Evolutionary conservation across 2,797 vertebrate species (phyloP).

Genomic region (Falco novaeseelandiae): DNA sequence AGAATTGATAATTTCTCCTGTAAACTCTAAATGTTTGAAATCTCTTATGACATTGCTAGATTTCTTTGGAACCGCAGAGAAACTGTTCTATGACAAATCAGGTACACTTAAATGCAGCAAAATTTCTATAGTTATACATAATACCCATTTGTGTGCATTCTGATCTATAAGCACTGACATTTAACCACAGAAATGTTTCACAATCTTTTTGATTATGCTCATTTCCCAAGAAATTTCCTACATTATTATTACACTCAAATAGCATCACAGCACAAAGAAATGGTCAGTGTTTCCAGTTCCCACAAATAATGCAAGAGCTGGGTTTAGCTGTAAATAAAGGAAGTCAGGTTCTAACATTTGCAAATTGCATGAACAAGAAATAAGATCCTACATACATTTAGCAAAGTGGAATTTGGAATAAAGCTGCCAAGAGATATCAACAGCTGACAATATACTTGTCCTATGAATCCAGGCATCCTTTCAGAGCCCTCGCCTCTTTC

Average conservation of each 20-base stretch:
- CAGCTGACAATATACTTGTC: not conserved
- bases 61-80: not conserved
- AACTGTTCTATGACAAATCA: not conserved
- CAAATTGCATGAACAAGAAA: not conserved
- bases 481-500: not conserved
- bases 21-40: not conserved
- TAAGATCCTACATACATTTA: not conserved
- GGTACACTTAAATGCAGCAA: not conserved
- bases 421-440: not conserved
- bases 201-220: not conserved
- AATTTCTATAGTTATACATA: not conserved
- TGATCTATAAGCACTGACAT: not conserved
- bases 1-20: not conserved
- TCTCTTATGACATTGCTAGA: not conserved
- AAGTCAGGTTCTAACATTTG: not conserved
- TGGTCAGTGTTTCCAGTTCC: not conserved
- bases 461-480: not conserved
- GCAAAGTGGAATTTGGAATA: not conserved
- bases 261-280: not conserved
- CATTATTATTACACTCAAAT: not conserved
- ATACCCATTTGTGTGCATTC: not conserved
- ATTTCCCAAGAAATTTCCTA: not conserved
- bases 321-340: not conserved
- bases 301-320: not conserved
- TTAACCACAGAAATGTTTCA: not conserved